phyloP scores from a whole-genome alignment of 2,797 vertebrate genomes.

The Siniperca scherzeri region DNA sequence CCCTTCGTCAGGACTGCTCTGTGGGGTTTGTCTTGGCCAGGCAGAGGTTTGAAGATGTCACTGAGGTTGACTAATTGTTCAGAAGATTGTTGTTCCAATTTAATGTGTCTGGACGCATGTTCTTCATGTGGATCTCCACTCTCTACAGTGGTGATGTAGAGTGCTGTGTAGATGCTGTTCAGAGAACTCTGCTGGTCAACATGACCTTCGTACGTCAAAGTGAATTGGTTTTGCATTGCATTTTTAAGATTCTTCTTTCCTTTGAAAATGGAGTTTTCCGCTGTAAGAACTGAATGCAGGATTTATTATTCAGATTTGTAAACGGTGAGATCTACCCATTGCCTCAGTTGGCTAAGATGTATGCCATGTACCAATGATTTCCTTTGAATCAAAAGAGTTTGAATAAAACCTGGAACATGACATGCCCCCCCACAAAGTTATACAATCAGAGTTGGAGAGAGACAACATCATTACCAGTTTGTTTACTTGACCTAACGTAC shows the following conservation, averaged over 20 bases:
- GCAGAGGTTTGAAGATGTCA: slow-evolving; percentile 31
- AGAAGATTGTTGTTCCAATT: accelerated
- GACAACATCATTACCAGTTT: too few relatives aligned
- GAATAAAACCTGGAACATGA: neutral
- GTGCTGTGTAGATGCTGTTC: slow-evolving; percentile 42
- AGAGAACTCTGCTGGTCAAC: slow-evolving; percentile 13
- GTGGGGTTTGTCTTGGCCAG: neutral
- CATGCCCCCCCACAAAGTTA: neutral
- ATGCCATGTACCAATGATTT: neutral
- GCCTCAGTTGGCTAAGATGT: neutral
- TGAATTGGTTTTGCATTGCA: neutral
- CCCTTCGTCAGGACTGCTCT: slow-evolving; percentile 66
- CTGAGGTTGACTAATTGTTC: neutral
- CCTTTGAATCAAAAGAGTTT: neutral
- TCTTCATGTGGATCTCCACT: slow-evolving; percentile 21
- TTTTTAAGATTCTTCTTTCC: neutral
- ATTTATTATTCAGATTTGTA: too few relatives aligned
- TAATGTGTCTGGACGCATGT: slow-evolving; percentile 20
- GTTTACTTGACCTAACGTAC: too few relatives aligned
- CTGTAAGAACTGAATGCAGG: neutral
- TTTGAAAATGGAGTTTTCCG: too few relatives aligned
- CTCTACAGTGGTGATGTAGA: slow-evolving; percentile 26
- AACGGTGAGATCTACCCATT: neutral
- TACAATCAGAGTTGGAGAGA: too few relatives aligned
- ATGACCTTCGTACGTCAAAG: slow-evolving; percentile 16